Base-by-base conservation (phyloP, 2,797 vertebrate species). In the Borostomias antarcticus region DNA sequence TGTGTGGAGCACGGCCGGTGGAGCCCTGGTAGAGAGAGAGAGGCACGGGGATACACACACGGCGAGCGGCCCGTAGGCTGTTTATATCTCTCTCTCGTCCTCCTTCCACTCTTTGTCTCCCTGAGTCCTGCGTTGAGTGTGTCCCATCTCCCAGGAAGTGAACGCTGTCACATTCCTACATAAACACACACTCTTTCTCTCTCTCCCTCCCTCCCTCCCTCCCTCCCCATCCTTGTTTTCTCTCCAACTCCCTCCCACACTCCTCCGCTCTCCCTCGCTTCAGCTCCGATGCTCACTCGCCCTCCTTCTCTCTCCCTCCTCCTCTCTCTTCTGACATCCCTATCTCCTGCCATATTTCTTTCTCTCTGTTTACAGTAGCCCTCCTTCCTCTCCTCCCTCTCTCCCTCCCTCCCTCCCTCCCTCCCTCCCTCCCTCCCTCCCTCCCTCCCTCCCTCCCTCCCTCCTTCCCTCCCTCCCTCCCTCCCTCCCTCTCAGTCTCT, bases 111-210 rank as follows among this genome's bases (percentile, higher is more conserved):
- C 58, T 65, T 77, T 17, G 63, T 71, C 75, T 80, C 80, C 72
- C 73, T 67, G 66, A 74, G 62, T n/a, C 59, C 67, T 60, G 66
- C 68, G 74, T 73, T 85, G 74, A 73, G 72, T 83, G 75, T 58
- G 65, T 86, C 84, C 84, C 84, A 82, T 87, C 83, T 86, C 82
- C 79, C 82, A 78, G 76, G 67, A 79, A 81, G 72, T 75, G 76
- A 83, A 64, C 77, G 74, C 83, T 81, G 81, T 80, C 82, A 87
- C 85, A 89, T 87, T 90, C 87, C 86, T 86, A 72, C 74, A 86
- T 83, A 84, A 3, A 82, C 35, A 1, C 37, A 26, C 29, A 60
- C 64, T 63, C 47, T 10, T 29, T 32, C 35, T 3, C 21, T 43
- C 17, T 29, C 52, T 30, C 26, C 5, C 56, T 40, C 56, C 4